Evolutionary conservation across 2,888 invertebrate species (phyloP), one percentile per base, ranked within the genome.

Genomic region (Philhelius pedissequus): DNA sequence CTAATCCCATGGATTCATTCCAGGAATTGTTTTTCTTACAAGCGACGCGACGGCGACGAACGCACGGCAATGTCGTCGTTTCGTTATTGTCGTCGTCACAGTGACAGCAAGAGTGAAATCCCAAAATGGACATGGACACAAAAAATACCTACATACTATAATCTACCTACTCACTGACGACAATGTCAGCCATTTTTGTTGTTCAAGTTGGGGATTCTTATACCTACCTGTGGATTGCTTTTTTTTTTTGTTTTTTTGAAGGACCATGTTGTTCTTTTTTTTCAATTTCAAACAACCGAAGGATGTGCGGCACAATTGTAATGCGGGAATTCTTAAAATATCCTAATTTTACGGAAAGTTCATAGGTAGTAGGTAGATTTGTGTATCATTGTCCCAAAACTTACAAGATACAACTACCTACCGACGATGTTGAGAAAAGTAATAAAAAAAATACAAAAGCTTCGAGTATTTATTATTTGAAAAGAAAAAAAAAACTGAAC

Each of bases 1-100:
- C 78, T 83, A 79, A 83, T 78, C 78, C 62, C 27, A 54, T 69
- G 64, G 74, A 79, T 64, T 83, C 78, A 78, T 64, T 83, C 79
- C 69, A 64, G 50, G 83, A 83, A 83, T 73, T 71, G 43, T 38
- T 62, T 73, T 62, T 73, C 43, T 58, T 22, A 22, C 20, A n/a
- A n/a, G n/a, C n/a, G n/a, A n/a, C n/a, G n/a, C n/a, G 22, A 22
- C 11, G 58, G 7, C 50, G n/a, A n/a, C 20, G 5, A 30, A n/a
- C n/a, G n/a, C n/a, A n/a, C 11, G 11, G 6, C 9, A 13, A 8
- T 13, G 22, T n/a, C 20, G 56, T 35, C 18, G 22, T 15, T 25
- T n/a, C 20, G 56, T 35, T 11, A 15, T 15, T 25, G 43, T 30
- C n/a, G 25, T 35, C 27, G 30, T 38, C 30, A 4, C 45, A 48